phyloP scores from a whole-genome alignment of 2,888 invertebrate genomes.

The Nemotelus pantherinus region DNA sequence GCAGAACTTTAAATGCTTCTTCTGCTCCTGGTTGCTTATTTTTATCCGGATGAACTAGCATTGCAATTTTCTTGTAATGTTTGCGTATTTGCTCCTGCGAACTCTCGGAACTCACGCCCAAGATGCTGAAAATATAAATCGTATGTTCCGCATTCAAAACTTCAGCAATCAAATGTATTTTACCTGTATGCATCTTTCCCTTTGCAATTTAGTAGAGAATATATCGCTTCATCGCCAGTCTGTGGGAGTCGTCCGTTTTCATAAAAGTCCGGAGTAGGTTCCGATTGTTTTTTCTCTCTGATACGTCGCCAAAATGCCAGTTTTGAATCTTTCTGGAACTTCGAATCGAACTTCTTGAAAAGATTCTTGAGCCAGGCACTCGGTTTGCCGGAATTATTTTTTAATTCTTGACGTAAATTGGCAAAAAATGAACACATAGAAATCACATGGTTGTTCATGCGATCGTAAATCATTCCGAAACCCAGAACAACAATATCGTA shows the following conservation, averaged over 20 bases:
- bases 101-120: conserved; percentile 87
- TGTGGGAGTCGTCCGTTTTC: conserved; percentile 73
- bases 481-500: conserved; percentile 85
- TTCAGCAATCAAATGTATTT: conserved; percentile 39
- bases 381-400: conserved; percentile 62
- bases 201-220: conserved; percentile 88
- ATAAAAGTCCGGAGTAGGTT: conserved; percentile 59
- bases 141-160: background rate
- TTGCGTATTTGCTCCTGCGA: conserved; percentile 93
- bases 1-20: conserved; percentile 95
- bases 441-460: conserved; percentile 56
- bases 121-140: conserved; percentile 69
- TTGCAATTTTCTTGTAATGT: conserved; percentile 93
- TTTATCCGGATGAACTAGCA: conserved; percentile 95
- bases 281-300: conserved; percentile 64
- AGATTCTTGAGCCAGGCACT: conserved; percentile 61
- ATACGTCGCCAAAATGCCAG: conserved; percentile 64
- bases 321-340: conserved; percentile 61
- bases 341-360: conserved; percentile 61
- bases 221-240: conserved; percentile 95
- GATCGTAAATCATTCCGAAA: conserved; percentile 62
- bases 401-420: conserved; percentile 60
- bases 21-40: conserved; percentile 95
- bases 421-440: conserved; percentile 56
- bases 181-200: conserved; percentile 95